Base-by-base conservation (phyloP, 2,888 invertebrate genomes). In the Heliconius erato region DNA sequence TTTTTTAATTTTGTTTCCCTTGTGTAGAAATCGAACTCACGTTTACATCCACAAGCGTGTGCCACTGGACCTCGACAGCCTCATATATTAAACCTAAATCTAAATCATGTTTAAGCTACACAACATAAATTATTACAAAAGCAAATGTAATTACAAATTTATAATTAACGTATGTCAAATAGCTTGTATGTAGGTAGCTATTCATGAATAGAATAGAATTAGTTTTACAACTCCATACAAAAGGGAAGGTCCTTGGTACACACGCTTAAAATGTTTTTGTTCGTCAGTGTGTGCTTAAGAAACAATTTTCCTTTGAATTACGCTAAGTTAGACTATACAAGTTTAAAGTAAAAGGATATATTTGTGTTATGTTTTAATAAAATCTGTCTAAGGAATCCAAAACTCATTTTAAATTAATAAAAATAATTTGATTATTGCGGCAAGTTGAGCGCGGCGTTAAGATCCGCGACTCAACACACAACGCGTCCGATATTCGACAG, bases 131-230 rank as follows among this genome's bases (percentile, higher is more conserved):
- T 23, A 67, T 78, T 40, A 67, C 78, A 28, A 28, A 67, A 65
- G 40, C 40, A 78, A 78, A 26, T 67, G 23, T 67, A 81, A 71
- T 81, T 68, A 63, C 59, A 81, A 81, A 81, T 59, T 77, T 81
- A 69, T 81, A 81, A 81, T 77, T 59, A 81, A 81, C 71, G 59
- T 81, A 71, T 69, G 77, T 59, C 44, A 81, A 81, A 69, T 77
- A 81, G 32, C 67, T 3, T 26, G 72, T 74, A 74, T 69, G 76
- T 63, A 63, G 11, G 63, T n/a, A n/a, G n/a, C 23, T 63, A n/a
- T 63, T 63, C 63, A n/a, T 19, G 67, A 19, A 67, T 67, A 67
- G 16, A 77, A 81, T 77, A 77, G 77, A 81, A 76, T 77, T 81
- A 81, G 71, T 81, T 77, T 40, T 63, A 69, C 69, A 81, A 81